These are phyloP conservation scores for Brachionus plicatilis DNA, from an alignment of 1,140 invertebrate genomes.

Conservation along the genomic window DNA sequence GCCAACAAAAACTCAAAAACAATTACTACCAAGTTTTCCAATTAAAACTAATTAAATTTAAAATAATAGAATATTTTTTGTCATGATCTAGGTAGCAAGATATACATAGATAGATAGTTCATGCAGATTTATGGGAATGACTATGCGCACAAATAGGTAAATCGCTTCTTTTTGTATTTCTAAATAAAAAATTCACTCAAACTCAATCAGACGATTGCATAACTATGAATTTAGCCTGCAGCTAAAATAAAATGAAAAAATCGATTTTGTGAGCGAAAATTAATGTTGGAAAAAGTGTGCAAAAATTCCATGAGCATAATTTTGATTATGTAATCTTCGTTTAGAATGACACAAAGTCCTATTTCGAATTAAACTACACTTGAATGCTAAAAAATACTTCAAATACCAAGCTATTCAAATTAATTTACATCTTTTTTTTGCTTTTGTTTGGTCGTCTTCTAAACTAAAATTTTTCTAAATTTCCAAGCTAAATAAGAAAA, in stretches of 20 bases:
- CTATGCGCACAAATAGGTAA: background rate
- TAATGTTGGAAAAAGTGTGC: background rate
- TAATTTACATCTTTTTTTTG: background rate
- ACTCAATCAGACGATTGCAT: slow-evolving; percentile 13
- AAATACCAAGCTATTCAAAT: background rate
- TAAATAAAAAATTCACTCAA: background rate
- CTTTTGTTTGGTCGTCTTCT: background rate
- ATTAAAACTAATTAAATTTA: slow-evolving; percentile 27
- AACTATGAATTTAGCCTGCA: background rate
- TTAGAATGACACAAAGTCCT: background rate
- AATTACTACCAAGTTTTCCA: background rate
- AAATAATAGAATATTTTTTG: background rate
- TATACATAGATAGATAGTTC: background rate
- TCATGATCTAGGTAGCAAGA: background rate
- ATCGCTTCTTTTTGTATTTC: background rate
- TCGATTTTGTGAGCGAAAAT: background rate
- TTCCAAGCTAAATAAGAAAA: background rate
- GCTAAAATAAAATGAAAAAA: background rate
- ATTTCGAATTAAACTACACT: background rate
- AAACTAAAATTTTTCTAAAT: background rate
- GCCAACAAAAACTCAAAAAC: background rate
- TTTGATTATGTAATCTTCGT: background rate
- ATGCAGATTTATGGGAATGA: background rate
- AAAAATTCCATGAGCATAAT: background rate
- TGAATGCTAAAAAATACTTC: background rate